Evolutionary conservation across 2,888 invertebrate species (phyloP), one percentile per base, ranked within the genome.

Genomic region (Melanchra persicariae): DNA sequence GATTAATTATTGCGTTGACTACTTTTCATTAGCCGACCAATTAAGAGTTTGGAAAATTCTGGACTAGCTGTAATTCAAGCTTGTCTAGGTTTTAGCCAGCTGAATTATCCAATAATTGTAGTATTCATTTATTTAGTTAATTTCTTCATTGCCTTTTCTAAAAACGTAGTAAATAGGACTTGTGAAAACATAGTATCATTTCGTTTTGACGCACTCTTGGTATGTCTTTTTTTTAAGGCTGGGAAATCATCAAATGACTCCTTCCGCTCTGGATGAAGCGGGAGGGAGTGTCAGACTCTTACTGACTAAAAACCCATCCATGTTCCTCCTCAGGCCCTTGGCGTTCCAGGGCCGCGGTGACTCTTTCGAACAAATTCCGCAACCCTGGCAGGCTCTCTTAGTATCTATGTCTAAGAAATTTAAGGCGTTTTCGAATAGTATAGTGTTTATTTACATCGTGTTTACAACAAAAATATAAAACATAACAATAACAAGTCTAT

Each of bases 381-480:
- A n/a, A n/a, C n/a, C n/a, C n/a, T n/a, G n/a, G n/a, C n/a, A n/a
- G n/a, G n/a, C n/a, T n/a, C n/a, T n/a, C n/a, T n/a, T n/a, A n/a
- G n/a, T n/a, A n/a, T n/a, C n/a, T n/a, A n/a, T n/a, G n/a, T n/a
- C n/a, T n/a, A 45, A 37, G 9, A 73, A 30, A 77, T 5, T 37
- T 7, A 77, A 74, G 64, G 12, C 17, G 24, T 1, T 49, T 22
- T 59, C 22, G 45, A 55, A 80, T 57, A 78, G 68, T 40, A 58
- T 58, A 62, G 80, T 87, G 84, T 87, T 70, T 87, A 87, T 87
- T 87, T 87, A 88, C 87, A 87, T 66, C 43, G 67, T 69, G 70
- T 74, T 74, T 66, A 58, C 30, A 71, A 78, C 71, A 78, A 78
- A 81, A 81, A 74, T 82, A 81, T 63, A 71, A 83, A 69, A 75